Base-by-base conservation (phyloP, 2,797 vertebrate genomes). In the Vespertilio murinus region DNA sequence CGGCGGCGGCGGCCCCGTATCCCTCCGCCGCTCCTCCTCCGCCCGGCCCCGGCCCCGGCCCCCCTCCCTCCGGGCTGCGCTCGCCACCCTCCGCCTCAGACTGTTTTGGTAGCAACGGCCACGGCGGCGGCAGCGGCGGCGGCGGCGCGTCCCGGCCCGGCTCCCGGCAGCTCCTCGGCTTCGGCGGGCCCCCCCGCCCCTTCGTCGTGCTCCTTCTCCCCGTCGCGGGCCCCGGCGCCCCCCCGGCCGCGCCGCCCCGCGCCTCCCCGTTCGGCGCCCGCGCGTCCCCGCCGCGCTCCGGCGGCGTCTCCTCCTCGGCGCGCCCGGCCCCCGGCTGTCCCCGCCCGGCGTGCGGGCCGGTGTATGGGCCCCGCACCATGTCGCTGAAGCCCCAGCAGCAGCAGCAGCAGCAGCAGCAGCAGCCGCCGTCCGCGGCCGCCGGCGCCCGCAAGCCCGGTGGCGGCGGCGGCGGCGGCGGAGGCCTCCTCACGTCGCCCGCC, bases 71-170 rank as follows among this genome's bases (percentile, higher is more conserved):
- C 92, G 80, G 94, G 94, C 96, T 23, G 92, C 78, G 88, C 95
- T 97, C 95, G 88, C 95, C 92, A 70, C 94, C 94, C 89, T 96
- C 93, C 90, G 98, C 98, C 98, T 99, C 99, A 99, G 98, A 98
- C 99, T 99, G 99, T 99, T 99, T 99, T 99, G 99, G 99, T 99
- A 99, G 99, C 99, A 98, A 98, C 98, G 98, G 98, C 95, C 70
- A 93, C 96, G 74, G 94, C 78, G 77, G 96, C 61, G 74, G n/a
- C n/a, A n/a, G 93, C 82, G 93, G 40, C 96, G 74, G 94, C 78
- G 77, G 96, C 61, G 70, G 93, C 82, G 93, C 70, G 90, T 47
- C 91, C 82, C 92, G 82, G 82, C 91, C 83, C 75, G 89, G 95
- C 88, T 97, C 95, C 88, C 95, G 70, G 85, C 92, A 78, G 71